Conservation (phyloP, 2,113 vertebrate genomes). For the Enhydra lutris region DNA sequence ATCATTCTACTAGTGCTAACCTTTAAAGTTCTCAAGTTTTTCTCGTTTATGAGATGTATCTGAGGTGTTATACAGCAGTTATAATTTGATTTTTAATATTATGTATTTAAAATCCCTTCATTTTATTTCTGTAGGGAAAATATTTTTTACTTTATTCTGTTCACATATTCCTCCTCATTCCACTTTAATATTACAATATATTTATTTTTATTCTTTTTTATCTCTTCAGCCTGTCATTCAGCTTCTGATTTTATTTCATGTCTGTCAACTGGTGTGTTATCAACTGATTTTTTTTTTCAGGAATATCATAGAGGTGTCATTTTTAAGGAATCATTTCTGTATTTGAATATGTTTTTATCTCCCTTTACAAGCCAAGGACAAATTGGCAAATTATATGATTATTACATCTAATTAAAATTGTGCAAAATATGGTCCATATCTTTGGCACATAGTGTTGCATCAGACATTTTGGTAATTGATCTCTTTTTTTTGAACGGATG, state of each 20-base stretch:
- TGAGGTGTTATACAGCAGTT: background rate
- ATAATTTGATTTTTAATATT: background rate
- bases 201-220: background rate
- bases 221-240: background rate
- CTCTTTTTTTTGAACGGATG: background rate
- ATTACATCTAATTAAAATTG: background rate
- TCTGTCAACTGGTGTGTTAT: background rate
- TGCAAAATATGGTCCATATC: background rate
- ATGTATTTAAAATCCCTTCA: background rate
- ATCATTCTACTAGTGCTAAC: background rate
- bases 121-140: background rate
- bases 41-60: background rate
- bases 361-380: background rate
- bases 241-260: background rate
- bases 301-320: background rate
- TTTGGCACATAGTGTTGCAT: background rate
- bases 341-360: background rate
- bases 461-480: background rate
- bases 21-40: background rate
- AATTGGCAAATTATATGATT: background rate
- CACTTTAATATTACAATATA: background rate
- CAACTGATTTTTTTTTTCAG: background rate
- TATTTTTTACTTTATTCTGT: background rate
- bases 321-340: background rate
- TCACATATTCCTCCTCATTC: background rate